phyloP scores from a whole-genome alignment of 2,797 vertebrate genomes.

The Coccyzus lansbergi region DNA sequence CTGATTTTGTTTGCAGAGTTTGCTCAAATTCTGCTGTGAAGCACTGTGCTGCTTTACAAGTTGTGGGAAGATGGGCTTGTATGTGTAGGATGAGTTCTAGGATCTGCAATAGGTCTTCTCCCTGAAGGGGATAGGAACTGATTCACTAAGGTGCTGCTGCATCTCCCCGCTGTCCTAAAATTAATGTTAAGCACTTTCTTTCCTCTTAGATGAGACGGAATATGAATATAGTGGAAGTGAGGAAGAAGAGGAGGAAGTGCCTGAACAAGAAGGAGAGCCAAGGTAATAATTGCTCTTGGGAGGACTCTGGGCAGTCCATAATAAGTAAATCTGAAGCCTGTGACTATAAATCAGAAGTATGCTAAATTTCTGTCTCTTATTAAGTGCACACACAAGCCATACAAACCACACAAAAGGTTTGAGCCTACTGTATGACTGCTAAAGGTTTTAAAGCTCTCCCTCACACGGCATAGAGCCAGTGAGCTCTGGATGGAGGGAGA shows the following conservation, averaged over 20 bases:
- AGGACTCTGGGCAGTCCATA: background rate
- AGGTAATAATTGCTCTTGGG: constrained; percentile 79
- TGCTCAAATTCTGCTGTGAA: background rate
- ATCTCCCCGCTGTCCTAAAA: background rate
- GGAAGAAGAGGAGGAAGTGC: constrained; percentile 97
- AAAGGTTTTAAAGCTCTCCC: background rate
- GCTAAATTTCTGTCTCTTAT: background rate
- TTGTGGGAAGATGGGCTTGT: background rate
- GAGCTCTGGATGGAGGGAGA: background rate
- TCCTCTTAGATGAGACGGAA: constrained; percentile 91
- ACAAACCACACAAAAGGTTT: background rate
- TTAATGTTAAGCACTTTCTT: background rate
- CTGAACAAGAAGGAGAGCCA: constrained; percentile 98
- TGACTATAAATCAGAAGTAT: background rate
- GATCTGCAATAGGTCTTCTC: background rate
- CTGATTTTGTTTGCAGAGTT: background rate
- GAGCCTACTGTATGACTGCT: background rate
- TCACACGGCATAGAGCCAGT: background rate
- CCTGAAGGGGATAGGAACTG: background rate
- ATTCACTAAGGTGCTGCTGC: background rate
- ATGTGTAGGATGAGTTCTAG: background rate
- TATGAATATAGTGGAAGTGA: constrained; percentile 99
- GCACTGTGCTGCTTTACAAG: background rate
- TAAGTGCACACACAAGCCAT: background rate
- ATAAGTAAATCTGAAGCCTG: background rate